phyloP scores from a whole-genome alignment of 2,888 invertebrate species.

The Chymomyza caudatula region DNA sequence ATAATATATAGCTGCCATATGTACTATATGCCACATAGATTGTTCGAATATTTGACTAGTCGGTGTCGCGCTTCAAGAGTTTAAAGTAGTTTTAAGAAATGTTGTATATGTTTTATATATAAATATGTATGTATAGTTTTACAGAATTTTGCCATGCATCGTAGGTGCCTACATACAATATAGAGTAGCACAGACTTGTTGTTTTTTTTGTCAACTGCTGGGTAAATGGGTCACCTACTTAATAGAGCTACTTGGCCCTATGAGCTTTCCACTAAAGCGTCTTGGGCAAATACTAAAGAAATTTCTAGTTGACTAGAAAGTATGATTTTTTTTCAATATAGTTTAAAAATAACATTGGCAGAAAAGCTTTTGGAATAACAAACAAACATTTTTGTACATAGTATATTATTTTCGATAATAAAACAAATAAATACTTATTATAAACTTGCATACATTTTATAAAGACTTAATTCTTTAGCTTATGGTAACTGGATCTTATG shows the following conservation, averaged over 20 bases:
- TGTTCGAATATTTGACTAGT: constrained; percentile 37
- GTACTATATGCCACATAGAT: constrained; percentile 35
- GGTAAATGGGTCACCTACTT: neutral
- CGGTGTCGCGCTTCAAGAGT: constrained; percentile 41
- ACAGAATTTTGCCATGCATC: too few relatives aligned
- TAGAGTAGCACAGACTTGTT: neutral
- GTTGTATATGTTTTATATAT: neutral
- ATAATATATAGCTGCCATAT: constrained; percentile 26
- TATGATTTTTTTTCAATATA: neutral
- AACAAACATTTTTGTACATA: neutral
- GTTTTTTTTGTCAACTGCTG: too few relatives aligned
- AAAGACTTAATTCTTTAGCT: neutral
- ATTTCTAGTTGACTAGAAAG: neutral
- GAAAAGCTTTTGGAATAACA: neutral
- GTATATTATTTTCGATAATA: too few relatives aligned
- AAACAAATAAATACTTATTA: neutral
- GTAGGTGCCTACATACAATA: too few relatives aligned
- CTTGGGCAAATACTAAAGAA: neutral
- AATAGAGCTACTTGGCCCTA: neutral
- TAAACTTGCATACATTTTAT: neutral
- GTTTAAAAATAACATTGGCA: neutral
- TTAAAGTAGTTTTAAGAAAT: constrained; percentile 14
- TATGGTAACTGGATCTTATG: neutral
- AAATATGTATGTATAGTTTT: neutral
- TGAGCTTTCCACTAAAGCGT: neutral